These are phyloP conservation scores for Cosmia pyralina DNA, from an alignment of 2,888 invertebrate species.

Conservation along the genomic window DNA sequence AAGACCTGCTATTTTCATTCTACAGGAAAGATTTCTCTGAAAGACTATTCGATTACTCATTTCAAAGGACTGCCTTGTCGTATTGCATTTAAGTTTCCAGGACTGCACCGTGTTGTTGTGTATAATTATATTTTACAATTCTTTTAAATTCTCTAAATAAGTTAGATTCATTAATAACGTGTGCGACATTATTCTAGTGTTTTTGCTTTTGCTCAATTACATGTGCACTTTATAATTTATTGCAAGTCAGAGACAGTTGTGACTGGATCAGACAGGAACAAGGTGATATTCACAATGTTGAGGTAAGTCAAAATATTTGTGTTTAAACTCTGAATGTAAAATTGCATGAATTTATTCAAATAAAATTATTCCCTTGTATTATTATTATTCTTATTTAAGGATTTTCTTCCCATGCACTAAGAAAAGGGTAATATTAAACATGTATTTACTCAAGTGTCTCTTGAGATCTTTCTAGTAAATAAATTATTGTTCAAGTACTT, in stretches of 20 bases:
- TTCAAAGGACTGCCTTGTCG: constrained; percentile 1
- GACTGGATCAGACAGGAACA: constrained; percentile 54
- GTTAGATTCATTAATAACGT: not conserved
- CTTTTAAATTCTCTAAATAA: not conserved
- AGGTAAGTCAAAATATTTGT: constrained; percentile 43
- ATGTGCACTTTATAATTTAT: not conserved
- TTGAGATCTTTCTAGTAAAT: not conserved
- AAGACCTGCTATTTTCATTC: constrained; percentile 17
- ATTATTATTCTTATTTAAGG: not conserved
- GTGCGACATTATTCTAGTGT: constrained; percentile 17
- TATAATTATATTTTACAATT: not conserved
- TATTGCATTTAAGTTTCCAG: constrained; percentile 4
- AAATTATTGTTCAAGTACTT: not conserved
- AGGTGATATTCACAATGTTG: constrained; percentile 46
- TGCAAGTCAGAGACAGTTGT: constrained; percentile 24
- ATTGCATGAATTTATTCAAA: not conserved
- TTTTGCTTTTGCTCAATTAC: constrained; percentile 25
- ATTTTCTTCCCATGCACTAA: not conserved
- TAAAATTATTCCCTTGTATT: not conserved
- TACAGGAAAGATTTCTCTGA: not conserved
- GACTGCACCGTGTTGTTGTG: not conserved
- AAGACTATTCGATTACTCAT: not conserved
- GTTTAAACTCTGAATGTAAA: not conserved
- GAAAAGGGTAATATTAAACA: not conserved
- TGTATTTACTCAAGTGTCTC: not conserved